phyloP scores from a whole-genome alignment of 2,113 vertebrate genomes.

The Hippocampus zosterae region DNA sequence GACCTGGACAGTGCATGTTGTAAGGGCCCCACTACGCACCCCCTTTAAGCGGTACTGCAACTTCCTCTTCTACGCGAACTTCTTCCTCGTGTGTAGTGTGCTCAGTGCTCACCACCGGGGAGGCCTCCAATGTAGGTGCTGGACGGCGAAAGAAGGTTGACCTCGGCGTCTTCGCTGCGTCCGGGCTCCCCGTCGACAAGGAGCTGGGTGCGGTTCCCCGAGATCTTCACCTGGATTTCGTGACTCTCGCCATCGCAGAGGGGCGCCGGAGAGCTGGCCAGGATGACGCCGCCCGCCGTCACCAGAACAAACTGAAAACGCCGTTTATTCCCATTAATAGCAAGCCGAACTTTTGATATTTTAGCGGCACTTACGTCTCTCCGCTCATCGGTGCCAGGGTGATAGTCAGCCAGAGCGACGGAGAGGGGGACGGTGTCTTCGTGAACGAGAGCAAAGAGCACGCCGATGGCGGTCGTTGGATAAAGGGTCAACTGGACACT shows the following conservation, averaged over 20 bases:
- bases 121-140: constrained; percentile 88
- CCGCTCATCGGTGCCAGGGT: constrained; percentile 81
- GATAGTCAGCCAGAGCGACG: constrained; percentile 83
- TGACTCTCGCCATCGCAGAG: constrained; percentile 82
- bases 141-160: constrained; percentile 64
- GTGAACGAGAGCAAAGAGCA: constrained; percentile 83
- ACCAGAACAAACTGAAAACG: constrained; percentile 79
- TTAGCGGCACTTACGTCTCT: constrained; percentile 74
- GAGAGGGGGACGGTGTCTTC: constrained; percentile 81
- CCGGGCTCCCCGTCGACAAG: constrained; percentile 75
- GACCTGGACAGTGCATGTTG: too few relatives aligned
- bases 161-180: constrained; percentile 63
- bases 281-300: constrained; percentile 71
- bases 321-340: background rate
- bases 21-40: too few relatives aligned
- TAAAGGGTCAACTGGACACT: constrained; percentile 76
- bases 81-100: background rate
- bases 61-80: background rate
- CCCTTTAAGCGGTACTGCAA: too few relatives aligned
- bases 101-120: constrained; percentile 74
- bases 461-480: constrained; percentile 81
- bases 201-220: constrained; percentile 72
- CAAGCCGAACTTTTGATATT: background rate
- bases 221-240: constrained; percentile 73
- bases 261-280: constrained; percentile 77